phyloP scores from a whole-genome alignment of 1,140 invertebrate species.

The Leptinotarsa undecemlineata region DNA sequence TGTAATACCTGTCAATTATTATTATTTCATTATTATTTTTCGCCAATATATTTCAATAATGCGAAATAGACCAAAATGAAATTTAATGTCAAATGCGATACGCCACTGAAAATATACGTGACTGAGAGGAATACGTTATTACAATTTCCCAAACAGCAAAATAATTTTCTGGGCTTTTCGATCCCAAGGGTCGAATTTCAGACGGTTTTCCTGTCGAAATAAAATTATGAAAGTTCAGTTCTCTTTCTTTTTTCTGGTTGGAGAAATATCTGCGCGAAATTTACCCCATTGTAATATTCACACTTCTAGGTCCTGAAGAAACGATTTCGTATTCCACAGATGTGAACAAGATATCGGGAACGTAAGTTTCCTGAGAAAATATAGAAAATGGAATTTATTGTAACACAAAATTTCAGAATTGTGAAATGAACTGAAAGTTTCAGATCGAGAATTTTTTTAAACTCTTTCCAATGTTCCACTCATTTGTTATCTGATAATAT shows the following conservation, averaged over 20 bases:
- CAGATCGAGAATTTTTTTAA: background rate
- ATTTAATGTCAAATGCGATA: background rate
- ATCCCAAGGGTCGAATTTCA: constrained; percentile 8
- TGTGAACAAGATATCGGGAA: background rate
- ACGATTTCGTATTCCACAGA: constrained; percentile 6
- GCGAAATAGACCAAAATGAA: background rate
- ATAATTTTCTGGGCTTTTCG: constrained; percentile 3
- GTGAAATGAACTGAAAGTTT: background rate
- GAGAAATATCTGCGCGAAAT: background rate
- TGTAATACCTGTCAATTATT: no score
- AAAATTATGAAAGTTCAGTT: constrained; percentile 13
- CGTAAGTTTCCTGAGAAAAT: background rate
- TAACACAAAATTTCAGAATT: background rate
- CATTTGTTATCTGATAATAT: no score
- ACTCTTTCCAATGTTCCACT: no score
- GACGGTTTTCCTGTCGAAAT: constrained; percentile 10
- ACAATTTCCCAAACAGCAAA: background rate
- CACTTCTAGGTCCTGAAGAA: background rate
- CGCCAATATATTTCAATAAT: no score
- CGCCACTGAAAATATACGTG: background rate
- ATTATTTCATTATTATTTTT: no score
- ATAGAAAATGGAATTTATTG: background rate
- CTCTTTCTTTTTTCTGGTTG: background rate
- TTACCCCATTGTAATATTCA: constrained; percentile 9
- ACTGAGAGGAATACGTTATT: constrained; percentile 1